phyloP scores from a whole-genome alignment of 2,888 invertebrate species.

The Apocheima hispidaria region DNA sequence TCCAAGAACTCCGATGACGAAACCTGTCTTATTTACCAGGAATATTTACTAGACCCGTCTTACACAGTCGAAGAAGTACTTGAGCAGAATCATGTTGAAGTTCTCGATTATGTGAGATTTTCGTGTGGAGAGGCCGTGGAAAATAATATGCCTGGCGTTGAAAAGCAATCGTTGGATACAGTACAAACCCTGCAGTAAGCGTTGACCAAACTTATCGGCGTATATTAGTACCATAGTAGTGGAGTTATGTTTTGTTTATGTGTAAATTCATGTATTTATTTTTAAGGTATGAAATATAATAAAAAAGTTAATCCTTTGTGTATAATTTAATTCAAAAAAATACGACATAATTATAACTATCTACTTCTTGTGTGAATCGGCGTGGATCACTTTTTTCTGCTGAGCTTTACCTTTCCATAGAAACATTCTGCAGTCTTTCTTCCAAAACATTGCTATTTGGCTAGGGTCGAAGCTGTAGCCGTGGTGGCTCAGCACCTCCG shows the following conservation, averaged over 20 bases:
- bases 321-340: conserved; percentile 40
- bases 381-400: conserved; percentile 64
- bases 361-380: conserved; percentile 61
- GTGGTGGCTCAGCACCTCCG: conserved; percentile 83
- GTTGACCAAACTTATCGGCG: neutral
- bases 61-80: conserved; percentile 91
- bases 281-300: conserved; percentile 44
- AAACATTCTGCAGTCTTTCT: conserved; percentile 90
- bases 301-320: conserved; percentile 33
- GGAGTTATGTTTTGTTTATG: conserved; percentile 33
- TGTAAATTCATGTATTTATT: conserved; percentile 45
- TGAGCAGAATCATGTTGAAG: conserved; percentile 87
- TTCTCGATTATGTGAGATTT: conserved; percentile 94
- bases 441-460: conserved; percentile 89
- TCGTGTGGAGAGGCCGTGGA: conserved; percentile 92
- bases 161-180: conserved; percentile 83
- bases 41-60: conserved; percentile 93
- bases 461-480: conserved; percentile 84
- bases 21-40: conserved; percentile 93
- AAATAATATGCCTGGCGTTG: conserved; percentile 74
- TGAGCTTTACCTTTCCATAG: conserved; percentile 83
- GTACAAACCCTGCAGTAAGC: conserved; percentile 88
- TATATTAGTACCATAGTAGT: conserved; percentile 1
- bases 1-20: conserved; percentile 90
- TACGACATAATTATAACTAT: conserved; percentile 18